These are phyloP conservation scores for Ormyrus nitidulus DNA, from an alignment of 2,888 invertebrate species.

Conservation along the genomic window DNA sequence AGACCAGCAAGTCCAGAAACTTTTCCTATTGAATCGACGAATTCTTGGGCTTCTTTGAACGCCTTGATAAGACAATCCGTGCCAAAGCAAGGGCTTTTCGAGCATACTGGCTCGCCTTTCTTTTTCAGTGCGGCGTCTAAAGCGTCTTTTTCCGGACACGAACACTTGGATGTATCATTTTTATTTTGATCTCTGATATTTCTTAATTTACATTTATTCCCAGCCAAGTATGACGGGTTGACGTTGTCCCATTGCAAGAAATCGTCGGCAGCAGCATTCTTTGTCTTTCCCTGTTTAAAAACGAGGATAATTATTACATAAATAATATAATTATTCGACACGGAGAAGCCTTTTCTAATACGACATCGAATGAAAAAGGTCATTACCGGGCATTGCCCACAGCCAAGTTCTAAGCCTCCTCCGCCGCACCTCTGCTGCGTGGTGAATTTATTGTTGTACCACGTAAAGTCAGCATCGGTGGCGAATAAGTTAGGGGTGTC, in stretches of 20 bases:
- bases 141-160: conserved; percentile 58
- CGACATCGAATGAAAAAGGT: not conserved
- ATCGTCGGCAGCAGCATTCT: not conserved
- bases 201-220: conserved; percentile 39
- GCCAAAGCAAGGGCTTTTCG: conserved; percentile 63
- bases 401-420: conserved; percentile 56
- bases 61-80: conserved; percentile 66
- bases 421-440: conserved; percentile 56
- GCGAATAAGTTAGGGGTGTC: conserved; percentile 51
- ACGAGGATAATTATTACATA: not conserved
- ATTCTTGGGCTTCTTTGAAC: conserved; percentile 68
- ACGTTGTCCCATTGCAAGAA: conserved; percentile 23
- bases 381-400: conserved; percentile 43
- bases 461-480: conserved; percentile 55
- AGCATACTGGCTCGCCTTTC: conserved; percentile 53
- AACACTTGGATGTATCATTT: conserved; percentile 46
- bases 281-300: conserved; percentile 22
- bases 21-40: conserved; percentile 68
- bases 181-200: conserved; percentile 1
- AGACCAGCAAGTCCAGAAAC: conserved; percentile 68
- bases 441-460: conserved; percentile 50
- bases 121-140: conserved; percentile 38
- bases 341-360: not conserved
- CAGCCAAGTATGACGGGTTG: conserved; percentile 39
- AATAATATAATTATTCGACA: not conserved